Base-by-base conservation (phyloP, 2,797 vertebrate genomes). In the Hypotaenidia okinawae region DNA sequence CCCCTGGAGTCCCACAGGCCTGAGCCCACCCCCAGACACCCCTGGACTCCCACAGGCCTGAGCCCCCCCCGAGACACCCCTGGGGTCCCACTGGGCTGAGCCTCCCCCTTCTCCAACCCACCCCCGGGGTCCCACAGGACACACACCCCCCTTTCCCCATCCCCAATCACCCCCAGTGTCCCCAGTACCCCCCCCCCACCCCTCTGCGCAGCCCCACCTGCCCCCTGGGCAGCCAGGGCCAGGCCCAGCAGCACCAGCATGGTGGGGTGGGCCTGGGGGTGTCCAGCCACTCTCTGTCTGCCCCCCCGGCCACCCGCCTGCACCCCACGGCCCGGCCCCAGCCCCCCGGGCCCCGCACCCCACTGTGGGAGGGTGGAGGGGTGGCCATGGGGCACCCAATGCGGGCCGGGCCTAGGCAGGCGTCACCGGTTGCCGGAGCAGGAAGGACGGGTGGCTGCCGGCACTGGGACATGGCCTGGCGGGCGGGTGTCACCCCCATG, bases 341-440 rank as follows among this genome's bases (percentile, higher is more conserved):
- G 25, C 61, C 41, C 41, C 39, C 41, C 41, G 41, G 15, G 14
- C 62, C 62, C 39, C 27, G 13, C 27, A 30, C 67, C 47, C 27
- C 49, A 19, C 6, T 24, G 21, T 47, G 45, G 45, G 45, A 21
- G 41, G 47, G 47, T 23, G 23, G 23, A 23, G 49, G 49, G 21
- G 12, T 8, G 49, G 35, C 22, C 52, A 18, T 7, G 8, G 12
- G 37, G 23, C 69, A 47, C 41, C 72, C 72, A 59, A 59, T 74
- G 10, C n/a, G 14, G 25, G n/a, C 32, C 18, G 1, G 33, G 4
- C 5, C 27, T 5, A 3, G 9, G 3, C 16, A 0, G 17, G n/a
- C 73, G 45, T 62, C 73, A 76, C 58, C n/a, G 4, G 58, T 76
- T 62, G 45, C 58, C 13, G 10, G 73, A 24, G 45, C 45, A 51